These are phyloP conservation scores for Quadriops clusia DNA, from an alignment of 2,888 invertebrate species.

Conservation along the genomic window DNA sequence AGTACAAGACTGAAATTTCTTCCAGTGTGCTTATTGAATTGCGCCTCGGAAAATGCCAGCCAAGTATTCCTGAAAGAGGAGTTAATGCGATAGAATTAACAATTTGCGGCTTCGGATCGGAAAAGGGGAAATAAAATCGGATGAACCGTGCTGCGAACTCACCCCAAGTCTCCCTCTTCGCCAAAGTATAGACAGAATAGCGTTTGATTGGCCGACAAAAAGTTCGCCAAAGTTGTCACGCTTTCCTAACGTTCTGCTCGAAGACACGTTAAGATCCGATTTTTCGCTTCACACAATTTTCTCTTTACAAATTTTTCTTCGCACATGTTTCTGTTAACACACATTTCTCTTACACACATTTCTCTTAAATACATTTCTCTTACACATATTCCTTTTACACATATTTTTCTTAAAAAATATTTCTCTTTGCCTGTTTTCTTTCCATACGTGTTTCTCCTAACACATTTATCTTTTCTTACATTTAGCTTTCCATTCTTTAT, in stretches of 20 bases:
- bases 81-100: too few relatives aligned
- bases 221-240: slow-evolving; percentile 36
- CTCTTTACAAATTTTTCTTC: slow-evolving; percentile 1
- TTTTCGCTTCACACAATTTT: background rate
- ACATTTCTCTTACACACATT: too few relatives aligned
- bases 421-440: background rate
- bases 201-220: slow-evolving; percentile 38
- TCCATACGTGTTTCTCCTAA: background rate
- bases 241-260: slow-evolving; percentile 19
- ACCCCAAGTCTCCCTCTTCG: slow-evolving; percentile 24
- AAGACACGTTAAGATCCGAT: slow-evolving; percentile 8
- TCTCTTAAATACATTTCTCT: too few relatives aligned
- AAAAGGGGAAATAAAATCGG: too few relatives aligned
- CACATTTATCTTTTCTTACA: background rate
- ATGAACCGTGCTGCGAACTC: too few relatives aligned
- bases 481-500: slow-evolving; percentile 1
- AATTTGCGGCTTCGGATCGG: too few relatives aligned
- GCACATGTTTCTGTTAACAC: background rate
- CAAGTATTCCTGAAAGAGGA: too few relatives aligned
- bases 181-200: slow-evolving; percentile 36
- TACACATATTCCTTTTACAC: too few relatives aligned
- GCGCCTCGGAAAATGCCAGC: too few relatives aligned
- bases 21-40: too few relatives aligned
- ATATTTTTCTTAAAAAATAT: background rate
- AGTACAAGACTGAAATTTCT: too few relatives aligned